Evolutionary conservation across 1,140 invertebrate species (phyloP).

Genomic region (Acromyrmex charruanus): DNA sequence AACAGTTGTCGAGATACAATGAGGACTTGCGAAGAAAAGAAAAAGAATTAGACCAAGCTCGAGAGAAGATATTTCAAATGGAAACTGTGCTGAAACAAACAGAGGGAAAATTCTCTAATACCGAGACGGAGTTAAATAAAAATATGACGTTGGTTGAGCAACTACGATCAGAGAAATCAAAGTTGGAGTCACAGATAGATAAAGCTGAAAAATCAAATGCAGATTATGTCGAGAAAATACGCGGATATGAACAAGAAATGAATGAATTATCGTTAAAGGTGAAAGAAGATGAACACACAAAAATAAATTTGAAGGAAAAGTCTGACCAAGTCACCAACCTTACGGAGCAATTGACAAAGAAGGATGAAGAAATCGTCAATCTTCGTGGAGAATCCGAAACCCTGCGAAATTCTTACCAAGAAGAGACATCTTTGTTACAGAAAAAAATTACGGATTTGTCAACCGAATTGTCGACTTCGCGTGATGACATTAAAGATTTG

Average conservation of each 20-base stretch:
- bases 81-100: conserved; percentile 82
- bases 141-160: conserved; percentile 68
- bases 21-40: conserved; percentile 86
- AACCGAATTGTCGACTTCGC: conserved; percentile 83
- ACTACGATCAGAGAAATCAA: conserved; percentile 70
- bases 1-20: conserved; percentile 86
- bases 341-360: conserved; percentile 75
- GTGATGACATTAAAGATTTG: conserved; percentile 85
- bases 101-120: conserved; percentile 76
- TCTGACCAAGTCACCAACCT: conserved; percentile 69
- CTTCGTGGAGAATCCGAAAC: conserved; percentile 67
- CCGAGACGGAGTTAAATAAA: conserved; percentile 70
- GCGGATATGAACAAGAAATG: conserved; percentile 71
- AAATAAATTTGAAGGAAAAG: conserved; percentile 68
- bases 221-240: conserved; percentile 70
- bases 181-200: conserved; percentile 70
- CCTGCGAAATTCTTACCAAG: conserved; percentile 83
- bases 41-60: conserved; percentile 85
- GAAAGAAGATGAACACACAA: conserved; percentile 71
- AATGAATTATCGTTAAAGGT: conserved; percentile 64
- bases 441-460: conserved; percentile 84
- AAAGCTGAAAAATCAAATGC: conserved; percentile 71
- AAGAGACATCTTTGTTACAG: conserved; percentile 68
- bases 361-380: conserved; percentile 83
- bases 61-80: conserved; percentile 85